phyloP scores from a whole-genome alignment of 2,888 invertebrate genomes.

The Perizoma flavofasciatum region DNA sequence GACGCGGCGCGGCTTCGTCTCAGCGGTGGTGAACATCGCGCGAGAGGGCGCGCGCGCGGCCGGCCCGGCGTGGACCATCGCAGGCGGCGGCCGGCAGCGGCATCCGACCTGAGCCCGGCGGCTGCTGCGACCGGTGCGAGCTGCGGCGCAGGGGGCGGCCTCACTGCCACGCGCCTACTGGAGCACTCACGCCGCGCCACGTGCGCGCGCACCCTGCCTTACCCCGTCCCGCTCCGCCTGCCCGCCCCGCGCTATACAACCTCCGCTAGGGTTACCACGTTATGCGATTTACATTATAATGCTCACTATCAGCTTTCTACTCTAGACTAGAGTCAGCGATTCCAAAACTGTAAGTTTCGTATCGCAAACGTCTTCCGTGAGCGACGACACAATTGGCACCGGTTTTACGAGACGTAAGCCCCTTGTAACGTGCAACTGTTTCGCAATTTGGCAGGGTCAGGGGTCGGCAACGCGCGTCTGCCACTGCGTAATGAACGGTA shows the following conservation, averaged over 20 bases:
- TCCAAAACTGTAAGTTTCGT: slow-evolving; percentile 20
- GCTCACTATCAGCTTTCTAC: slow-evolving; percentile 35
- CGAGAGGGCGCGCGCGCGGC: slow-evolving; percentile 81
- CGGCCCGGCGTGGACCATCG: slow-evolving; percentile 84
- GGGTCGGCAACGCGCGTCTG: slow-evolving; percentile 44
- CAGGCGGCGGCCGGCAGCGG: slow-evolving; percentile 83
- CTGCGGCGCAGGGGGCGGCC: slow-evolving; percentile 78
- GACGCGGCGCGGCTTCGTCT: slow-evolving; percentile 79
- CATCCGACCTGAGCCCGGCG: slow-evolving; percentile 80
- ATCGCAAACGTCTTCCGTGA: slow-evolving; percentile 23
- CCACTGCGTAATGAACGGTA: slow-evolving; percentile 41
- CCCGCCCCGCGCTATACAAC: slow-evolving; percentile 61
- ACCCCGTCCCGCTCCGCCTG: slow-evolving; percentile 38
- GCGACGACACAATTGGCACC: slow-evolving; percentile 21
- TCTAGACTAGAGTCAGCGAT: slow-evolving; percentile 19
- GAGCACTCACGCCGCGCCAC: slow-evolving; percentile 43
- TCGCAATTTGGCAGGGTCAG: slow-evolving; percentile 49
- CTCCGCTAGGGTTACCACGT: slow-evolving; percentile 63
- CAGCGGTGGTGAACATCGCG: slow-evolving; percentile 82
- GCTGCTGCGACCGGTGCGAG: slow-evolving; percentile 77
- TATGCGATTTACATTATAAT: slow-evolving; percentile 46
- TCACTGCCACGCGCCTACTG: slow-evolving; percentile 66
- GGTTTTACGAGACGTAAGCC: slow-evolving; percentile 14
- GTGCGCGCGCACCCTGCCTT: slow-evolving; percentile 50
- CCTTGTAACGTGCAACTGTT: slow-evolving; percentile 29